Conservation (phyloP, 2,888 invertebrate genomes). For the Cantharis flavilabris region DNA sequence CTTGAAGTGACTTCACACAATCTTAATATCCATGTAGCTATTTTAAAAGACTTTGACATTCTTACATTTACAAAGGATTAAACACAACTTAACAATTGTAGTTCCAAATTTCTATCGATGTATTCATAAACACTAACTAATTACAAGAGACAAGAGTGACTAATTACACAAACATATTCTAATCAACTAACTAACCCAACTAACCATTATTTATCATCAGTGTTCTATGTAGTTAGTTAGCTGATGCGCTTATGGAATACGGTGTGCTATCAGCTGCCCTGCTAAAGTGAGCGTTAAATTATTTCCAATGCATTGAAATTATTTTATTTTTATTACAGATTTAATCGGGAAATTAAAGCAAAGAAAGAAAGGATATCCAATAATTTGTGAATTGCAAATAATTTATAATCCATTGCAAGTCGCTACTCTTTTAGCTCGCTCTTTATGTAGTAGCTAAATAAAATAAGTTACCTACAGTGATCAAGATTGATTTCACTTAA, state of each 20-base stretch:
- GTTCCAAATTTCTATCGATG: not conserved
- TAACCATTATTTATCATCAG: not conserved
- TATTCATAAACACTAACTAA: not conserved
- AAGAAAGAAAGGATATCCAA: not conserved
- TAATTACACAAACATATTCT: not conserved
- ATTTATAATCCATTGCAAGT: not conserved
- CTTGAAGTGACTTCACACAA: slow-evolving; percentile 16
- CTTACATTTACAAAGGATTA: not conserved
- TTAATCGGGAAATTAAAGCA: not conserved
- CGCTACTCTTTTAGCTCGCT: not conserved
- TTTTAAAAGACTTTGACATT: not conserved
- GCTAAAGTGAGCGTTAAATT: not conserved
- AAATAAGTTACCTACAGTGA: not conserved
- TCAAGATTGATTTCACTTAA: not conserved
- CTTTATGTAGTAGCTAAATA: not conserved
- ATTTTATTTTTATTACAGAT: not conserved
- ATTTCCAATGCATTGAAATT: not conserved
- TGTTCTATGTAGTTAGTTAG: not conserved
- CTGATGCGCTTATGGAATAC: not conserved
- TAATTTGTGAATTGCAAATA: not conserved
- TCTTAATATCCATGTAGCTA: slow-evolving; percentile 1
- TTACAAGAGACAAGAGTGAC: not conserved
- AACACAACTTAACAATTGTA: not conserved
- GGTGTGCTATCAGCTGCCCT: not conserved
- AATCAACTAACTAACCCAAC: not conserved